phyloP scores from a whole-genome alignment of 2,797 vertebrate genomes.

The Parotocinclus haroldoi region DNA sequence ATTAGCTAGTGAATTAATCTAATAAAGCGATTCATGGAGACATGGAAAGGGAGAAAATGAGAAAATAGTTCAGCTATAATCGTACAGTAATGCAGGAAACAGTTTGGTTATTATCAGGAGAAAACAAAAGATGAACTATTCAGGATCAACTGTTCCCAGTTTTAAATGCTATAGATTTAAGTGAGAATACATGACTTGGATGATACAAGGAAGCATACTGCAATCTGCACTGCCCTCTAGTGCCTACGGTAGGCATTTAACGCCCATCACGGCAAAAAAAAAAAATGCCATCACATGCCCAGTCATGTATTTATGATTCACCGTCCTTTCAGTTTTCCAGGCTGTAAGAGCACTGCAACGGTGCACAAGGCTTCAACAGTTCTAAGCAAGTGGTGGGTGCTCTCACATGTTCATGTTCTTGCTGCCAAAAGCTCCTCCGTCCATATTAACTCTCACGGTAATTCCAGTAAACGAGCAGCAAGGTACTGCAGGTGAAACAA shows the following conservation, averaged over 20 bases:
- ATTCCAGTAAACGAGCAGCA: no score
- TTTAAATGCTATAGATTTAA: conserved; percentile 21
- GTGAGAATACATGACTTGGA: conserved; percentile 38
- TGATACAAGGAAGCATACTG: conserved; percentile 31
- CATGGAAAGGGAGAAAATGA: background rate
- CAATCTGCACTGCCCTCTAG: conserved; percentile 58
- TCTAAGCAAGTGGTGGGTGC: no score
- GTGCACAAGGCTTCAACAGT: no score
- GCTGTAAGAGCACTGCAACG: no score
- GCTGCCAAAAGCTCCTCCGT: no score
- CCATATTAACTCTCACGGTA: no score
- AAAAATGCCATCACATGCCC: conserved; percentile 5
- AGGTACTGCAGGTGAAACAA: no score
- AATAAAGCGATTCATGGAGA: background rate
- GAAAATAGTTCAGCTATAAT: conserved; percentile 3
- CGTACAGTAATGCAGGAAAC: background rate
- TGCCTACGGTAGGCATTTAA: conserved; percentile 43
- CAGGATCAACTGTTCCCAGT: background rate
- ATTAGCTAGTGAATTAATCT: background rate
- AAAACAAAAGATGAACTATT: conserved; percentile 38
- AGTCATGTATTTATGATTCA: background rate
- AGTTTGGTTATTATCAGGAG: conserved; percentile 1
- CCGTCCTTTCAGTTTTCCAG: no score
- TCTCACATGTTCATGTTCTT: no score
- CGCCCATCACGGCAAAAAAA: conserved; percentile 11